Evolutionary conservation across 2,797 vertebrate species (phyloP), one percentile per base, ranked within the genome.

Genomic region (Ibycter americanus): DNA sequence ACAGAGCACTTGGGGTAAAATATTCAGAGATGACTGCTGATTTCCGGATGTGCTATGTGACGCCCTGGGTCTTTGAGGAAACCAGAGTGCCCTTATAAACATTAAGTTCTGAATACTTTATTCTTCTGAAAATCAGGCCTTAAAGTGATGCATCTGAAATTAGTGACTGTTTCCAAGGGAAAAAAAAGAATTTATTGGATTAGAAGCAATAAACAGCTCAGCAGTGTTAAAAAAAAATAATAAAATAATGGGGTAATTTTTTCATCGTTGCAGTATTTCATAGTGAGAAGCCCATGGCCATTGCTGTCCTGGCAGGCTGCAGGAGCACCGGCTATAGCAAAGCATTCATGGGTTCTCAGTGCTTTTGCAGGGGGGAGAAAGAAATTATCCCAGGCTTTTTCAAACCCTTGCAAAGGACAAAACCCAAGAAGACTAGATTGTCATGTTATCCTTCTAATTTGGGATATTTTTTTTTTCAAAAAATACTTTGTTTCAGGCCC

Each of bases 241-340:
- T 7, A 20, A 14, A 42, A 15, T 8, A 38, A 26, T 3, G 40
- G 46, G 46, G 2, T 29, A 4, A 25, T 59, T 71, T 59, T 32
- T 26, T 17, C 4, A 11, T 26, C 11, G 0, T 10, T 19, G 46
- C 16, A 7, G 0, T 26, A 6, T 55, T 61, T 8, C 0, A 1
- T 15, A 27, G 31, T 0, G 26, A 58, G 71, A 21, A 74, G 52
- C 32, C 14, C 31, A 0, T 59, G 59, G 34, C 63, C 29, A 5
- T 6, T 6, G 23, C 40, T 1, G 1, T 14, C 72, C 72, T 36
- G 36, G 29, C 16, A 20, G 73, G 46, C 27, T 17, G 65, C 2
- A 65, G 55, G 62, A 44, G 67, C 78, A 12, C 21, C 7, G 5
- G 68, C 47, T 42, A 1, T 38, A 58, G 34, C 36, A 27, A 32